These are phyloP conservation scores for Axis porcinus DNA, from an alignment of 2,113 vertebrate genomes.

Conservation along the genomic window DNA sequence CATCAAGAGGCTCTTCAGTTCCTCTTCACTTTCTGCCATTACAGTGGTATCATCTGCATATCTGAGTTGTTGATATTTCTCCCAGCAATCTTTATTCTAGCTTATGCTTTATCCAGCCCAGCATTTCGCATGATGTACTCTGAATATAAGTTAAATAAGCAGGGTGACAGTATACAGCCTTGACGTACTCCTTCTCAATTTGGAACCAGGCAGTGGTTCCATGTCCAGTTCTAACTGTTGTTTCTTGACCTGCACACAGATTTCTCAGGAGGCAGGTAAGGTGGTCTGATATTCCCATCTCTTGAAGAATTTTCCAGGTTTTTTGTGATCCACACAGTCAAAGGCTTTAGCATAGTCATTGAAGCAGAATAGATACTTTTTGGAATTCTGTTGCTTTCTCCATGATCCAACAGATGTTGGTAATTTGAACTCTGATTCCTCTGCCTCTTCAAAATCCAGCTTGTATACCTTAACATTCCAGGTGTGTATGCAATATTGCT, in stretches of 20 bases:
- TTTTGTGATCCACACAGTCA: background rate
- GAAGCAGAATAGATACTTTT: background rate
- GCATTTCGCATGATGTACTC: background rate
- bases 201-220: background rate
- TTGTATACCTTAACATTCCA: background rate
- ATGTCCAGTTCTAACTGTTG: background rate
- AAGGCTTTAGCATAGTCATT: background rate
- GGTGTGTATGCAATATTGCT: background rate
- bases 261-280: background rate
- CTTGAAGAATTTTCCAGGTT: background rate
- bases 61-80: background rate
- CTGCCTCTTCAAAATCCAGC: background rate
- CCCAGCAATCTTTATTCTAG: background rate
- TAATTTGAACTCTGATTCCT: background rate
- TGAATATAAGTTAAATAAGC: background rate
- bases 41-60: background rate
- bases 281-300: background rate
- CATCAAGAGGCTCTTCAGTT: background rate
- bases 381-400: background rate
- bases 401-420: background rate
- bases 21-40: background rate
- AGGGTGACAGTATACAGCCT: background rate
- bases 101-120: accelerated
- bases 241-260: background rate
- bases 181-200: background rate